Conservation (phyloP, 2,797 vertebrate species). For the Anguilla marmorata region DNA sequence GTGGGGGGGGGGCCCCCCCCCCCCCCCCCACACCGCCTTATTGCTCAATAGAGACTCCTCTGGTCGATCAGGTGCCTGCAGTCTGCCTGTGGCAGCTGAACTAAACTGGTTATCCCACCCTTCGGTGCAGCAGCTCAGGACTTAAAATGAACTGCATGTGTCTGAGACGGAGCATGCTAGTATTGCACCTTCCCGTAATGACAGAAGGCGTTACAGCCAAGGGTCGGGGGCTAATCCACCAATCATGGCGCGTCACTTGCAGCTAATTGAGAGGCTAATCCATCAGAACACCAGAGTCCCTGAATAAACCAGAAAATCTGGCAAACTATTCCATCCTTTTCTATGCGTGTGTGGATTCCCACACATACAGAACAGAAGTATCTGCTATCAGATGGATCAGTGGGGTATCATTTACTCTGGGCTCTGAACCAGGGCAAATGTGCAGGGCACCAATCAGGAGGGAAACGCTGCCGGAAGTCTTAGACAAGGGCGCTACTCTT, state of each 20-base stretch:
- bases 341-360: slow-evolving; percentile 5
- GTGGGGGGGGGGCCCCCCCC: too few relatives aligned
- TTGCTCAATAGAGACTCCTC: not conserved
- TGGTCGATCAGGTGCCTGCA: not conserved
- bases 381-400: slow-evolving; percentile 16
- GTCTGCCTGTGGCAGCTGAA: not conserved
- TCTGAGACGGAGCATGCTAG: not conserved
- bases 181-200: not conserved
- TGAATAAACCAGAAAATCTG: not conserved
- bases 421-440: not conserved
- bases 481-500: slow-evolving; percentile 18
- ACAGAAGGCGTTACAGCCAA: not conserved
- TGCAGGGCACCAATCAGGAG: not conserved
- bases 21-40: too few relatives aligned
- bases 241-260: not conserved
- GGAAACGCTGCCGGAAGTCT: slow-evolving; percentile 5
- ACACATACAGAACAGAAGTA: slow-evolving; percentile 10
- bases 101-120: not conserved
- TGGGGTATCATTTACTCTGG: slow-evolving; percentile 9
- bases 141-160: not conserved
- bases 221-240: not conserved
- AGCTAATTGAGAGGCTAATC: not conserved
- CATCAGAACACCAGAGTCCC: not conserved
- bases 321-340: not conserved
- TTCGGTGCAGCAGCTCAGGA: not conserved